Base-by-base conservation (phyloP, 2,113 vertebrate species). In the Acinonyx jubatus region DNA sequence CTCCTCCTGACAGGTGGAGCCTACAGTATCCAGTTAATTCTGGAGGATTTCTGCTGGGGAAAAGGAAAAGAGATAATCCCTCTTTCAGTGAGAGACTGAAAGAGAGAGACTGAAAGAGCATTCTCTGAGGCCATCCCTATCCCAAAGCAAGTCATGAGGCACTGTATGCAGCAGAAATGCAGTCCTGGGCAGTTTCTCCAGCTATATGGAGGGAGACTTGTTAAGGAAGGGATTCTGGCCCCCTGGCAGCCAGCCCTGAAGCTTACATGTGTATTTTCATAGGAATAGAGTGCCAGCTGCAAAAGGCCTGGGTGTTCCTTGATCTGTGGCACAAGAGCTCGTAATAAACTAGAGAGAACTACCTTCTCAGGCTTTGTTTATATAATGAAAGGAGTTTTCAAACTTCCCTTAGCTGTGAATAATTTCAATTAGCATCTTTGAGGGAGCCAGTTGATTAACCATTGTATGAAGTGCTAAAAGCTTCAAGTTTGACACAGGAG, bases 341-440 rank as follows among this genome's bases (percentile, higher is more conserved):
- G 66, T 93, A 97, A 93, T 88, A 94, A 45, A 96, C 86, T 81
- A 78, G 88, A 96, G 66, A 79, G 50, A 96, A 96, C 14, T 38
- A 71, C 68, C 82, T 97, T 95, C 61, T 57, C 25, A 96, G 89
- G 69, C 68, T 96, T 97, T 97, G 80, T 76, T 71, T 85, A 9
- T 85, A 55, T 79, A 97, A 90, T 95, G 84, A 98, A 95, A 97
- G 76, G 83, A 96, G 81, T 98, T 98, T 98, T 97, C 89, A 96
- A 97, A 98, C 89, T 97, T 97, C 81, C 63, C 92, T 98, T 97
- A 88, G 78, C 33, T 96, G 45, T 69, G 96, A 96, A 94, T 98
- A 97, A 97, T 97, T 97, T 96, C 38, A 83, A 79, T 98, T 97
- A 98, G 93, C 97, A 98, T 97, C 98, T 98, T 98, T 83, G 76